Conservation (phyloP, 92 coral and sea anemone genomes). For the Zoanthus sansibaricus region DNA sequence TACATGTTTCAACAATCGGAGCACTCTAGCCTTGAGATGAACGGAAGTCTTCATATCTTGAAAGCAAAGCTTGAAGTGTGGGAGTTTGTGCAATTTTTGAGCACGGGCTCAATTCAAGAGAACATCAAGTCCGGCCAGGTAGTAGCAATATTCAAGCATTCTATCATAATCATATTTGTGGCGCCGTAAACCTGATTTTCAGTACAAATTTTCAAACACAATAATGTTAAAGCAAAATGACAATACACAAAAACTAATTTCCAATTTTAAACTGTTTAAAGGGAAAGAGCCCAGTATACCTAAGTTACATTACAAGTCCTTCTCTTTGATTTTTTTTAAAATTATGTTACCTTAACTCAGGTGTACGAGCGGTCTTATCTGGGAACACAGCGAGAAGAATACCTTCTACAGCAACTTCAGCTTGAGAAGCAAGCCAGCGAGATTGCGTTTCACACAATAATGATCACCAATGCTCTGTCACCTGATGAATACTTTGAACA, state of each 20-base stretch:
- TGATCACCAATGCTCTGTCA: conserved; percentile 70
- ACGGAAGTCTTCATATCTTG: conserved; percentile 58
- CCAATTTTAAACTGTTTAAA: too few species aligned
- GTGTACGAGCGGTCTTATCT: conserved; percentile 73
- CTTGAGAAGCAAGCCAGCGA: conserved; percentile 66
- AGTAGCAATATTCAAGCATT: background rate
- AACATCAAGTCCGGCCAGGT: conserved; percentile 70
- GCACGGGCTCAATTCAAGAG: conserved; percentile 68
- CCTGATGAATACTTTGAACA: conserved; percentile 68
- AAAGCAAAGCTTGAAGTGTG: conserved; percentile 67
- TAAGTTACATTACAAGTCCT: too few species aligned
- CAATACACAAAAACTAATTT: too few species aligned
- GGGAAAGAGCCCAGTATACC: too few species aligned
- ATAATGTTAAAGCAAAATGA: too few species aligned
- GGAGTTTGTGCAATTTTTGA: conserved; percentile 73
- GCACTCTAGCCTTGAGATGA: conserved; percentile 45
- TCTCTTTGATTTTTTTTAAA: background rate
- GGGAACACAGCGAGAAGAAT: conserved; percentile 66
- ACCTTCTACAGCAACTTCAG: conserved; percentile 64
- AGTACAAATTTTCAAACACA: too few species aligned
- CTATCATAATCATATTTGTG: background rate
- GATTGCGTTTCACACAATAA: conserved; percentile 63
- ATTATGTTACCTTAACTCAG: conserved; percentile 14
- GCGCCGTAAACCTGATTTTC: too few species aligned
- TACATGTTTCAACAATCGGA: conserved; percentile 58